phyloP scores from a whole-genome alignment of 2,113 vertebrate species.

The Castor canadensis region DNA sequence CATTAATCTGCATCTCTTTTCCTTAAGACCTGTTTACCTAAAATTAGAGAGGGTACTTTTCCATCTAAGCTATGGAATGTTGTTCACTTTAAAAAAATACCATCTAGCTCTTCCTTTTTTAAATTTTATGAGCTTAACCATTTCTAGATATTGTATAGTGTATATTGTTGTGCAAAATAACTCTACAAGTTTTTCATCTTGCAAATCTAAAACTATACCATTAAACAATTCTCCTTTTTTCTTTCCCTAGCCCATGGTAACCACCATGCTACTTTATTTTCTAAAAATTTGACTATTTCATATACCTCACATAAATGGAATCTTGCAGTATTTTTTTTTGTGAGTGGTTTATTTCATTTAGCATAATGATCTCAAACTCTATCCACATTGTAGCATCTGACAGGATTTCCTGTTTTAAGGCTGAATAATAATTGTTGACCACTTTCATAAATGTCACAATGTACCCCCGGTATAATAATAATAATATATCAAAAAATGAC shows the following conservation, averaged over 20 bases:
- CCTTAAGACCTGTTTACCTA: not conserved
- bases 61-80: not conserved
- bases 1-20: not conserved
- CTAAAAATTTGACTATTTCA: not conserved
- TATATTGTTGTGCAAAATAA: not conserved
- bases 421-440: too few relatives aligned
- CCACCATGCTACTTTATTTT: not conserved
- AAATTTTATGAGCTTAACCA: not conserved
- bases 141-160: not conserved
- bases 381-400: not conserved
- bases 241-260: not conserved
- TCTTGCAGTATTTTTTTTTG: not conserved
- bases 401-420: not conserved
- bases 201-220: not conserved
- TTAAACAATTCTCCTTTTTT: not conserved
- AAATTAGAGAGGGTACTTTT: conserved; percentile 4
- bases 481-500: too few relatives aligned
- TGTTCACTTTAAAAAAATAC: not conserved
- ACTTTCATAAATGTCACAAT: too few relatives aligned
- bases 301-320: not conserved
- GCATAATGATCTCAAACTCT: not conserved
- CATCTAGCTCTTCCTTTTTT: not conserved
- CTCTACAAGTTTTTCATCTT: not conserved
- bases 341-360: not conserved
- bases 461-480: too few relatives aligned